These are phyloP conservation scores for Tridacna gigas DNA, from an alignment of 2,888 invertebrate genomes.

Conservation along the genomic window DNA sequence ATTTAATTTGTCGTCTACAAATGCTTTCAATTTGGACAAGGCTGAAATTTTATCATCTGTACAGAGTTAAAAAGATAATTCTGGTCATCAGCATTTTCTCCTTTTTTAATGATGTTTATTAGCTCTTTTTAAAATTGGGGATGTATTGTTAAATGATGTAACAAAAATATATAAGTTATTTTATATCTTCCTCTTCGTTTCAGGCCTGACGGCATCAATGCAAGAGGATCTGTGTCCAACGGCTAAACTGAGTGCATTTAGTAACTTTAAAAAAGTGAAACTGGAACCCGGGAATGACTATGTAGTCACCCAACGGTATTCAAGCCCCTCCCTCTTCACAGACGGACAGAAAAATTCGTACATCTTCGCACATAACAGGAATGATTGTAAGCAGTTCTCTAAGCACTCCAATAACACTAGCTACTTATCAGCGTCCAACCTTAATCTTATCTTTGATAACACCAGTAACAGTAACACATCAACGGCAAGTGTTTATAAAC, in stretches of 20 bases:
- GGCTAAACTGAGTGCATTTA: constrained; percentile 76
- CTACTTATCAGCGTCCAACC: constrained; percentile 89
- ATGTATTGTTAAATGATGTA: too few species aligned
- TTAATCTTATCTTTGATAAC: constrained; percentile 85
- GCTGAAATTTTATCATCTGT: too few species aligned
- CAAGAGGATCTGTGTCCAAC: constrained; percentile 76
- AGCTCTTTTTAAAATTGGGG: neutral
- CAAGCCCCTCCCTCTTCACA: constrained; percentile 65
- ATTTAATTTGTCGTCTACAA: too few species aligned
- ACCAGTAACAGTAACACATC: constrained; percentile 20
- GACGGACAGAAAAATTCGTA: constrained; percentile 64
- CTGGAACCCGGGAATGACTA: constrained; percentile 75
- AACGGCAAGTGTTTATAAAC: constrained; percentile 86
- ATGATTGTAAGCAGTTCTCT: constrained; percentile 60
- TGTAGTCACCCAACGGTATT: constrained; percentile 79
- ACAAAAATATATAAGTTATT: too few species aligned
- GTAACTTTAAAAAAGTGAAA: constrained; percentile 80
- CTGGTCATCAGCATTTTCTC: neutral
- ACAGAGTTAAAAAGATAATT: neutral
- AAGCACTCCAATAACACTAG: constrained; percentile 57
- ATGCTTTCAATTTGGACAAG: too few species aligned
- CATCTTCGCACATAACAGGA: constrained; percentile 60
- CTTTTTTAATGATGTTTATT: neutral
- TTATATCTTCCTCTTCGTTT: constrained; percentile 23
- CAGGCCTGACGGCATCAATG: constrained; percentile 75